Evolutionary conservation across 2,113 vertebrate species (phyloP), one percentile per base, ranked within the genome.

Genomic region (Otolemur garnettii): DNA sequence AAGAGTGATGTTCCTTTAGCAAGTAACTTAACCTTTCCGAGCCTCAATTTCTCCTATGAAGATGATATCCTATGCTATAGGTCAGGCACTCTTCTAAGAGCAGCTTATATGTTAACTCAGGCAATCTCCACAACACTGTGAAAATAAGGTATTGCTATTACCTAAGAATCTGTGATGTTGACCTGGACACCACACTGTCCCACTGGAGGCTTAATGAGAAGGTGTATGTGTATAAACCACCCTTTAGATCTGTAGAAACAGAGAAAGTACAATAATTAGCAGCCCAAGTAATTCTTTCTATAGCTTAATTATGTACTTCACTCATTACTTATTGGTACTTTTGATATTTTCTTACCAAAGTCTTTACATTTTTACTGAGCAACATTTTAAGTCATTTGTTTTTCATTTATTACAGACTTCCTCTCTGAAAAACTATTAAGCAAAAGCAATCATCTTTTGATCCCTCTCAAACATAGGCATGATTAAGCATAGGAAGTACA

Each of bases 371-470:
- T 77, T 33, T 50, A 24, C 57, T 62, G 35, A 55, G 22, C 74
- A 78, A 66, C 81, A 9, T 53, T 78, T 92, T 81, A 86, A 53
- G 35, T 18, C 12, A 85, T 81, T 86, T 42, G 6, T 89, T 71
- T 80, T 15, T 84, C 38, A 69, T 45, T 55, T 53, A 17, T 50
- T 69, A 8, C 17, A 42, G 75, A 26, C 10, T 45, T 10, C 13
- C 4, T 50, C 35, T 7, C 18, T 28, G 2, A 15, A 79, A 81
- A n/a, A 35, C n/a, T 50, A n/a, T 55, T n/a, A 80, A 89, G 33
- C 22, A 30, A 85, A 82, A 96, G 50, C 30, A 89, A 60, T 55
- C 74, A 77, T 50, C 26, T 55, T 72, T 95, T 64, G 24, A 72
- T 91, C 5, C 18, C 11, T 66, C 11, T 92, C 82, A 91, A 80